phyloP scores from a whole-genome alignment of 2,113 vertebrate genomes.

The Phalacrocorax aristotelis region DNA sequence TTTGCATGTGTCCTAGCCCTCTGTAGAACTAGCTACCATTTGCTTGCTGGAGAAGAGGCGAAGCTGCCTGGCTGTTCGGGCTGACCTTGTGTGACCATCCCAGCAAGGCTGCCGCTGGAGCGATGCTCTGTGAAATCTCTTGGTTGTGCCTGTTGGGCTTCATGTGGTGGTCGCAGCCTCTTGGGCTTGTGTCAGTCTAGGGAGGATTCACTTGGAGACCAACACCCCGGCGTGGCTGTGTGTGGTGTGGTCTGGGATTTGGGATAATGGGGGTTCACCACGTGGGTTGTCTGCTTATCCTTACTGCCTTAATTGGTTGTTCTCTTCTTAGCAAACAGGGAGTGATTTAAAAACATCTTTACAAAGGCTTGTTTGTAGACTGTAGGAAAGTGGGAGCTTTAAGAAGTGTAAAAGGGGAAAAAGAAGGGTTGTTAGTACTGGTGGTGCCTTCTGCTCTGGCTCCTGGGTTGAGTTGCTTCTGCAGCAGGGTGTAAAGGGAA shows the following conservation, averaged over 20 bases:
- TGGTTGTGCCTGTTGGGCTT: accelerated
- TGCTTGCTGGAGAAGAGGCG: neutral
- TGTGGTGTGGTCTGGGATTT: neutral
- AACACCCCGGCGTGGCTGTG: accelerated
- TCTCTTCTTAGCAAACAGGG: neutral
- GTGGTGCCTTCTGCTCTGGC: neutral
- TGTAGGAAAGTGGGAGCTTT: neutral
- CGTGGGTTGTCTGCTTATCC: neutral
- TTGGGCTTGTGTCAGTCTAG: accelerated
- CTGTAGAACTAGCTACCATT: neutral
- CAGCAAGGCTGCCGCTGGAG: accelerated
- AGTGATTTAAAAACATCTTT: neutral
- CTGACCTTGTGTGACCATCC: neutral
- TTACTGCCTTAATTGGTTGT: neutral
- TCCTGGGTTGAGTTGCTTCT: neutral
- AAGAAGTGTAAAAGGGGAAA: accelerated
- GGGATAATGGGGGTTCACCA: accelerated
- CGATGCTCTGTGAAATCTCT: neutral
- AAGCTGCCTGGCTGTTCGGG: neutral
- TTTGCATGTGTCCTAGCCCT: neutral
- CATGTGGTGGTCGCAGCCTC: accelerated
- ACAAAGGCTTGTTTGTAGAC: neutral
- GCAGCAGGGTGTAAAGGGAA: neutral
- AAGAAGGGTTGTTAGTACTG: neutral
- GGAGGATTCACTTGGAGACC: neutral